Conservation (phyloP, 1,140 invertebrate genomes). For the Drosophila insularis region DNA sequence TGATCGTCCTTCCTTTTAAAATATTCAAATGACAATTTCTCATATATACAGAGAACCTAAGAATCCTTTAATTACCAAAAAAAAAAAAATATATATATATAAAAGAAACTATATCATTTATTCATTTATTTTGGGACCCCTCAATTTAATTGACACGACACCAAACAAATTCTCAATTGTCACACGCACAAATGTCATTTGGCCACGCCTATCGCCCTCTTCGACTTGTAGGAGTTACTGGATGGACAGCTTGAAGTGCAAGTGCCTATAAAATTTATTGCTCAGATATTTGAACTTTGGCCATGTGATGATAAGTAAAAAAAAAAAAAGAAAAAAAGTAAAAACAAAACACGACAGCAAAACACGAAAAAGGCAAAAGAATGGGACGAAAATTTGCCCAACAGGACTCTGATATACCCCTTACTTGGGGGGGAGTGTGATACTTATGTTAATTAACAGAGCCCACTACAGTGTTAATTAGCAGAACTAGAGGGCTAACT, state of each 20-base stretch:
- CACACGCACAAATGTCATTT: conserved; percentile 75
- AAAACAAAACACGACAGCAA: conserved; percentile 9
- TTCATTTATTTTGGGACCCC: conserved; percentile 51
- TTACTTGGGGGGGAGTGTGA: neutral
- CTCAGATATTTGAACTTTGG: conserved; percentile 8
- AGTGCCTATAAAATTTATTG: conserved; percentile 6
- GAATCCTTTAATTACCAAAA: conserved; percentile 22
- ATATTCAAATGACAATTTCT: conserved; percentile 72
- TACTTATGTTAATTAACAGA: conserved; percentile 5
- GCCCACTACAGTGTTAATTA: conserved; percentile 1
- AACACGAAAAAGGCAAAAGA: neutral
- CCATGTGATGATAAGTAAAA: conserved; percentile 14
- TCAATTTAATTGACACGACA: conserved; percentile 63
- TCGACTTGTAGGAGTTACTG: neutral
- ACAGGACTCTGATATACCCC: neutral
- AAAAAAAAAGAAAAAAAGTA: neutral
- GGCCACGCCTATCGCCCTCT: conserved; percentile 24
- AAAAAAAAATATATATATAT: too few species aligned
- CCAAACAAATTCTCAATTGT: conserved; percentile 44
- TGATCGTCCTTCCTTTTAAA: conserved; percentile 58
- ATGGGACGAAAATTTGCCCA: neutral
- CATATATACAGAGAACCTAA: conserved; percentile 9
- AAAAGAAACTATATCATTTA: conserved; percentile 59
- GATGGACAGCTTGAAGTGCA: conserved; percentile 4
- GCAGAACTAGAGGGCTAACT: neutral